Evolutionary conservation across 2,797 vertebrate genomes (phyloP), one percentile per base, ranked within the genome.

Genomic region (Sebastes cheni): DNA sequence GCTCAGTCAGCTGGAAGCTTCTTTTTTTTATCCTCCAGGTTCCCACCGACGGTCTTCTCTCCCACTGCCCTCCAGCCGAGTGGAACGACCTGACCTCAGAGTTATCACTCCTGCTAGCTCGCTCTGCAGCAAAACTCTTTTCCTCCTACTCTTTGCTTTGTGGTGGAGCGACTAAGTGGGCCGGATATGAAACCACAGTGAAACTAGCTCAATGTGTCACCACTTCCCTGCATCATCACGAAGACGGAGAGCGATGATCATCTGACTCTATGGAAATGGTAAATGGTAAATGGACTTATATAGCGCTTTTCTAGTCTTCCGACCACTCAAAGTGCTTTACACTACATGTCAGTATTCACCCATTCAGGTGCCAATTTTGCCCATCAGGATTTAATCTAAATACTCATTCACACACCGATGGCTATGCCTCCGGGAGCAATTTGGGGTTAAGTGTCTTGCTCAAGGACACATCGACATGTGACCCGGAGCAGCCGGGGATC

Each of bases 1-100:
- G 75, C 70, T 82, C 80, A 22, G 52, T 85, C 81, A 82, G 67
- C 85, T 75, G 56, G 77, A 84, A 76, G 71, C 61, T 62, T 59
- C 77, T 83, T 59, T 60, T 79, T 83, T 59, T 42, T 22, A 83
- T 83, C 61, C 62, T 77, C 56, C 2, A 1, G 67, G 65, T 67
- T 67, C 42, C 22, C 68, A 75, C 56, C 65, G 23, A 34, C 67
- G 8, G 69, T 56, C n/a, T 58, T 70, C 70, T 59, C n/a, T 66
- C 25, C 61, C 34, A 12, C 72, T 52, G 22, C 13, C 16, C 66
- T 64, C 69, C 74, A 55, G 60, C 58, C 4, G 5, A 79, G 76
- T 74, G 72, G 78, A 85, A 81, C 34, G 79, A 79, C 32, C 36
- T 69, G 75, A 81, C 80, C 79, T 70, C 22, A 66, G 60, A 74